Base-by-base conservation (phyloP, 2,113 vertebrate species). In the Rallus limicola region DNA sequence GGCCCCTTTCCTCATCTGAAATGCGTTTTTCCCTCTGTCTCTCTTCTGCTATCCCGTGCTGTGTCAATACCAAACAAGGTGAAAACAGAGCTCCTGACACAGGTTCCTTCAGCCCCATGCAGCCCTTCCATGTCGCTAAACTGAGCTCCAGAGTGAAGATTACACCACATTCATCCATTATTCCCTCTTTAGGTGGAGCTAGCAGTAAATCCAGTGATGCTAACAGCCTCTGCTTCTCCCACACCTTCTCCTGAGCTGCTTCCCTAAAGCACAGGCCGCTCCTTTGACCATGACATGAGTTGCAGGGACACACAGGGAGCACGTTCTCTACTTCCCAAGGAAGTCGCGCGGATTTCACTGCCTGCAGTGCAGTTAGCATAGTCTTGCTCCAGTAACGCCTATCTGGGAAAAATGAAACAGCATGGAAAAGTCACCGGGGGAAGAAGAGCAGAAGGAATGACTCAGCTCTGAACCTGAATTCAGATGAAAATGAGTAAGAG, bases 401-500 rank as follows among this genome's bases (percentile, higher is more conserved):
- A 83, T 72, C 78, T 74, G 95, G 96, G 90, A 93, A 93, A 97
- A 95, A 93, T 95, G 90, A 95, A 96, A 40, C 88, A 86, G 60
- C 76, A 19, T 38, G 92, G 95, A 96, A 96, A 92, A 95, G 93
- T 83, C 83, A 44, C 86, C 11, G 12, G 80, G 76, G 83, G 77
- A 96, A 92, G 94, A 93, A 52, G 86, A 96, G 62, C 92, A 97
- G 96, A 91, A 97, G 93, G 88, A 96, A 67, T 95, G 93, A 95
- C 95, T 97, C 95, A 97, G 92, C 50, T 86, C 77, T 63, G 74
- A 92, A 95, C 92, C 77, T 94, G 95, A 92, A 96, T 77, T 72
- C 84, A 84, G 85, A 95, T 67, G 2, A 93, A 96, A 93, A 79
- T 97, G 96, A 97, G 80, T 97, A 97, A 97, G 81, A 92, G 62